Conservation (phyloP, 2,113 vertebrate species). For the Motacilla alba region DNA sequence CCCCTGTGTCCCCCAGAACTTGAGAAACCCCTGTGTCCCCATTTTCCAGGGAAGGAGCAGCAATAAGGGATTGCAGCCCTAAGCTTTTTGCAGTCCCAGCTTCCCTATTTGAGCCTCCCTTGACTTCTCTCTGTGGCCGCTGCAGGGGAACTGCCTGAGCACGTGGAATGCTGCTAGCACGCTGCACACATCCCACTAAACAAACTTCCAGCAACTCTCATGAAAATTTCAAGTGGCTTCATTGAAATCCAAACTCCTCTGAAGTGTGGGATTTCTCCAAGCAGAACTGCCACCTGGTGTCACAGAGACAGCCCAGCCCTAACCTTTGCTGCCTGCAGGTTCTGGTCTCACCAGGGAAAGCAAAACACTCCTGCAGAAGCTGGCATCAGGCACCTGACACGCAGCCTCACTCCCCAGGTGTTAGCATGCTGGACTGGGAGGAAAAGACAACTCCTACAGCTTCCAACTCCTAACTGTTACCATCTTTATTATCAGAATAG, state of each 20-base stretch:
- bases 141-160: neutral
- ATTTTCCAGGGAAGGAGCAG: neutral
- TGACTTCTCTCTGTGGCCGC: neutral
- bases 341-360: neutral
- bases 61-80: neutral
- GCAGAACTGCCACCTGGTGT: neutral
- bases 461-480: neutral
- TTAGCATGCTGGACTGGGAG: neutral
- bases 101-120: neutral
- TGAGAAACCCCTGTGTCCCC: neutral
- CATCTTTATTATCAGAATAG: neutral
- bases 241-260: neutral
- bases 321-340: neutral
- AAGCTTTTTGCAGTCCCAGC: neutral
- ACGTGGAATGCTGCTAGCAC: accelerated
- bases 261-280: neutral
- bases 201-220: neutral
- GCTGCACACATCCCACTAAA: accelerated
- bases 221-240: neutral
- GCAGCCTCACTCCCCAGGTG: neutral
- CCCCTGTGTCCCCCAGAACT: neutral
- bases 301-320: neutral
- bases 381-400: neutral
- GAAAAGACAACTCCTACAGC: neutral
- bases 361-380: neutral